Evolutionary conservation across 1,140 invertebrate species (phyloP).

Genomic region (Drosophila suzukii): DNA sequence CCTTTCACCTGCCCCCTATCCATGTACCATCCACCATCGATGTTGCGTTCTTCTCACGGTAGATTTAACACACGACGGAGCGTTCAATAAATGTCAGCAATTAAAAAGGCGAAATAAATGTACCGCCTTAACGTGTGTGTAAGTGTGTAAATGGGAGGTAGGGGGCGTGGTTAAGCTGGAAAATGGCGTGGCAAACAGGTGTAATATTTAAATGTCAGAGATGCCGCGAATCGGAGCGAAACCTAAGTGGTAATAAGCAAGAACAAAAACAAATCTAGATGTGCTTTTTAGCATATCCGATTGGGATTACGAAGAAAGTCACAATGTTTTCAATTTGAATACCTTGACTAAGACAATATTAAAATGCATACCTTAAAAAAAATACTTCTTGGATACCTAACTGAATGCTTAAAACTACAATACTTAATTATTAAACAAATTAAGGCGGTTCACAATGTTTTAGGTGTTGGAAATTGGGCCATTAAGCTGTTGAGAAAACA

Average conservation of each 20-base stretch:
- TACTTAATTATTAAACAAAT: no score
- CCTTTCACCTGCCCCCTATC: neutral
- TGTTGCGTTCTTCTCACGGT: conserved; percentile 51
- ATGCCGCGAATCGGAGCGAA: neutral
- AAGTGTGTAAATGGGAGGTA: conserved; percentile 1
- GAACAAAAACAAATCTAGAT: neutral
- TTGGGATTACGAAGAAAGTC: neutral
- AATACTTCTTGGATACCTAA: no score
- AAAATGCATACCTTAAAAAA: no score
- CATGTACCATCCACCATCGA: conserved; percentile 1
- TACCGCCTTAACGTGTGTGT: conserved; percentile 13
- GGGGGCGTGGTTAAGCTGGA: conserved; percentile 44
- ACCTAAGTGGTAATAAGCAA: conserved; percentile 1
- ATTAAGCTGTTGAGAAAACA: neutral
- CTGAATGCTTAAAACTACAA: no score
- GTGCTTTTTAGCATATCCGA: neutral
- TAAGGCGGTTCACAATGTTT: no score
- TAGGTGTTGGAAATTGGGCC: no score
- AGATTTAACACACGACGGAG: conserved; percentile 66
- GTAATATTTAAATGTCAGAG: conserved; percentile 46
- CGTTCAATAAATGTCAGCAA: conserved; percentile 81
- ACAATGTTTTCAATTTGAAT: no score
- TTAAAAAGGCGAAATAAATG: conserved; percentile 77
- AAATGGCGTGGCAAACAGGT: conserved; percentile 37
- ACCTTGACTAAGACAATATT: no score